Base-by-base conservation (phyloP, 2,113 vertebrate genomes). In the Alethe diademata region DNA sequence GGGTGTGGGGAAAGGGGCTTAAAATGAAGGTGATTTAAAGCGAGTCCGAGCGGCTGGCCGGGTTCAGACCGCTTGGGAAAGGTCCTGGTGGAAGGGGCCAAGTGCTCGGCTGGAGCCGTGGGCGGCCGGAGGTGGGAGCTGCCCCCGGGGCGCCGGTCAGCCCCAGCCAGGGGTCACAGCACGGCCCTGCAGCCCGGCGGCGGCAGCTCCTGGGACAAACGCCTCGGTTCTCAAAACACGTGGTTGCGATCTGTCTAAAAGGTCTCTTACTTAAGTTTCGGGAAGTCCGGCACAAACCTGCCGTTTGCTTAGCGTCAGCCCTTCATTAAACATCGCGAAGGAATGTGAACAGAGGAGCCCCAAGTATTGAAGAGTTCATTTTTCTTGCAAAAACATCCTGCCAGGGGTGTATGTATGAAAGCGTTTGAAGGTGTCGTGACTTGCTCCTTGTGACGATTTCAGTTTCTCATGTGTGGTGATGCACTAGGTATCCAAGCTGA, bases 141-240 rank as follows among this genome's bases (percentile, higher is more conserved):
- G 9, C 3, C 7, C 6, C 38, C 38, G 4, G 8, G 28, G 2
- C 25, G 3, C 20, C 6, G 1, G 3, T 4, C 23, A 3, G 9
- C 56, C 24, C 8, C 17, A 3, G 35, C 28, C 0, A 0, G 20
- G 31, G 28, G 47, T 23, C 43, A 3, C 7, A 9, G n/a, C 10
- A 0, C 4, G 1, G 20, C 47, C 33, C 10, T 3, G 0, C 40
- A 2, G 0, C 4, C 13, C 7, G 4, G 22, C 18, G 8, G 50
- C 18, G 11, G 50, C 16, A 2, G 36, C 57, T 86, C n/a, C 14
- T 3, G 15, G n/a, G 33, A 45, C 26, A 17, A 13, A 8, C 13
- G 10, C 22, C 3, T 11, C 6, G 50, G 16, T 18, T 17, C 50
- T 29, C 50, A 17, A 17, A 53, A 28, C 28, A 15, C 19, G 43